These are phyloP conservation scores for Mormyrops boulengeri DNA, from an alignment of 2,797 vertebrate genomes.

Conservation along the genomic window DNA sequence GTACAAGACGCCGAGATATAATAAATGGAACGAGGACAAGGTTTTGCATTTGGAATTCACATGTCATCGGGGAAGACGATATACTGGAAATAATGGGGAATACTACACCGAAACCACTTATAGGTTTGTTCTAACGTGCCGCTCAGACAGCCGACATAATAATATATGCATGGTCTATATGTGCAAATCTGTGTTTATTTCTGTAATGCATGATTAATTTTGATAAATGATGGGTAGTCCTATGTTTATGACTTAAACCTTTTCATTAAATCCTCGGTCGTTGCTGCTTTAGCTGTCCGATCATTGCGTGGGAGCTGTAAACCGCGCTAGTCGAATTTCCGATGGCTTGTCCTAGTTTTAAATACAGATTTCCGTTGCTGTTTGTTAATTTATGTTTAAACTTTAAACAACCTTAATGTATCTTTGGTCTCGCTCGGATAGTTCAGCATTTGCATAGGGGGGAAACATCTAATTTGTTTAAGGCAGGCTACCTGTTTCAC, in stretches of 20 bases:
- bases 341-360: slow-evolving; percentile 8
- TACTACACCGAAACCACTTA: slow-evolving; percentile 64
- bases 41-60: slow-evolving; percentile 49
- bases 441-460: not conserved
- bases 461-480: not conserved
- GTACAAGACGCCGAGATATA: slow-evolving; percentile 21
- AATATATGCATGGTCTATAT: not conserved
- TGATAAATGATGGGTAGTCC: slow-evolving; percentile 34
- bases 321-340: slow-evolving; percentile 18
- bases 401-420: not conserved
- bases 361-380: not conserved
- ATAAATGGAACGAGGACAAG: slow-evolving; percentile 58
- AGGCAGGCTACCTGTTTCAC: not conserved
- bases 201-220: not conserved
- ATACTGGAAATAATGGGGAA: slow-evolving; percentile 69
- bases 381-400: not conserved
- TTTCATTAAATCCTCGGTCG: slow-evolving; percentile 16
- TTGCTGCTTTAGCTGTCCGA: slow-evolving; percentile 30
- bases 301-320: slow-evolving; percentile 47
- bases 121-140: slow-evolving; percentile 51
- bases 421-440: not conserved
- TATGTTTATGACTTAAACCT: slow-evolving; percentile 29
- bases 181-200: not conserved
- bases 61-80: slow-evolving; percentile 53
- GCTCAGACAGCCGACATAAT: not conserved